Evolutionary conservation across 2,113 vertebrate species (phyloP), one percentile per base, ranked within the genome.

Genomic region (Ginglymostoma cirratum): DNA sequence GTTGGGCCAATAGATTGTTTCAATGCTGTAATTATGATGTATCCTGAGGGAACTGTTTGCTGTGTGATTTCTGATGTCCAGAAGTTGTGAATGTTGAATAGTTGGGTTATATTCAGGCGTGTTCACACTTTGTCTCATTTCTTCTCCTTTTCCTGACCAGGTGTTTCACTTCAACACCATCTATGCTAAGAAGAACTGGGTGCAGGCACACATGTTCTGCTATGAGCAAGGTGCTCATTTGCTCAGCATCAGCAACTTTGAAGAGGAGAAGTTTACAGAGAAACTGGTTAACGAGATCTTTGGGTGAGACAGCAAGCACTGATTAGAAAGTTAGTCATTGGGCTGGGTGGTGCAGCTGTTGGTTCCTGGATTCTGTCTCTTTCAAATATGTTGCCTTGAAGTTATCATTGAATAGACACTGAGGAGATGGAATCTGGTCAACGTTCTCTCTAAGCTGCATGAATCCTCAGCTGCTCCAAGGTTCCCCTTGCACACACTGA

Each of bases 201-300:
- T 98, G 0, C 97, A 98, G 76, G 99, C 99, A 0, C 98, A 98
- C 96, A 97, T 98, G 67, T 98, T 97, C 96, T 99, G 99, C 96
- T 97, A 86, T 87, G 98, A 97, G 95, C 96, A 98, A 52, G 98
- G 98, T 2, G 98, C 99, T 24, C 98, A 99, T 96, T 98, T 99
- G 96, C 97, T 99, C 97, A 99, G 99, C 96, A 97, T 99, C 96
- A 97, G 97, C 96, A 97, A 97, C 96, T 98, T 98, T 0, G 98
- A 98, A 69, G 99, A 99, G 96, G 99, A 99, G 86, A 98, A 98
- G 42, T 99, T 98, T 1, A 96, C 99, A 0, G 96, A 98, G 96
- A 97, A 98, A 97, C 96, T 98, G 96, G 98, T 99, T 95, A 99
- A 98, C 69, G 99, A 99, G 97, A 97, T 98, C 66, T 99, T 99